phyloP scores from a whole-genome alignment of 2,888 invertebrate species.

The Petrophora chlorosata region DNA sequence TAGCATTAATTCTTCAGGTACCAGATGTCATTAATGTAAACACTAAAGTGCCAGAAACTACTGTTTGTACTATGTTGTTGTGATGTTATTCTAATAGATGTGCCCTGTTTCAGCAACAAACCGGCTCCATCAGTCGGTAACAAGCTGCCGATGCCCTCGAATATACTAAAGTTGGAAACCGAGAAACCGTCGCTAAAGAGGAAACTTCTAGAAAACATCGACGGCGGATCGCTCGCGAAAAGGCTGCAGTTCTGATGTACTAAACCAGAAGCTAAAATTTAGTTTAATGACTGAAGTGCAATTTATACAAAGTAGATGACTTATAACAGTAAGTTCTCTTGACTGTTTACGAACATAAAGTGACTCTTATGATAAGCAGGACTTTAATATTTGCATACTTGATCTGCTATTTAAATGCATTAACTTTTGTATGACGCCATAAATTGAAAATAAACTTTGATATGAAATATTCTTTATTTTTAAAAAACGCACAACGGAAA shows the following conservation, averaged over 20 bases:
- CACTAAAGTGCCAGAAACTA: no score
- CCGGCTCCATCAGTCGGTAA: constrained; percentile 93
- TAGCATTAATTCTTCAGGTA: no score
- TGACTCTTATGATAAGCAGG: constrained; percentile 34
- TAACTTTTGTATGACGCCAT: constrained; percentile 36
- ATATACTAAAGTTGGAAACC: constrained; percentile 83
- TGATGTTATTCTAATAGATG: neutral
- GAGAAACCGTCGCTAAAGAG: constrained; percentile 90
- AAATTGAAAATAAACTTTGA: constrained; percentile 52
- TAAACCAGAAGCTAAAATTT: constrained; percentile 18
- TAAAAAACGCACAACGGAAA: constrained; percentile 40
- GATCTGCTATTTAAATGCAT: constrained; percentile 31
- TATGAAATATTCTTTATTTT: constrained; percentile 53
- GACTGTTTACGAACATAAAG: constrained; percentile 12
- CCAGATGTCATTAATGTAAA: no score
- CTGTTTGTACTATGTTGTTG: no score
- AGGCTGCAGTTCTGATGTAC: constrained; percentile 85
- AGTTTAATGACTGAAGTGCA: constrained; percentile 51
- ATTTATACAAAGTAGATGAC: constrained; percentile 39
- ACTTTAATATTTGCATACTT: constrained; percentile 34
- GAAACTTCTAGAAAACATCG: constrained; percentile 88
- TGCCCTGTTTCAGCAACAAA: constrained; percentile 85
- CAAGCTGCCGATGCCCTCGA: constrained; percentile 92
- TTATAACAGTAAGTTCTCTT: constrained; percentile 15
- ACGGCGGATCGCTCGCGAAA: constrained; percentile 87